A percentile compares a stretch with the other conserved stretches of the same genome.
Evolutionary conservation across 2,113 vertebrate genomes (phyloP).

Genomic region (Thamnophis sirtalis): DNA sequence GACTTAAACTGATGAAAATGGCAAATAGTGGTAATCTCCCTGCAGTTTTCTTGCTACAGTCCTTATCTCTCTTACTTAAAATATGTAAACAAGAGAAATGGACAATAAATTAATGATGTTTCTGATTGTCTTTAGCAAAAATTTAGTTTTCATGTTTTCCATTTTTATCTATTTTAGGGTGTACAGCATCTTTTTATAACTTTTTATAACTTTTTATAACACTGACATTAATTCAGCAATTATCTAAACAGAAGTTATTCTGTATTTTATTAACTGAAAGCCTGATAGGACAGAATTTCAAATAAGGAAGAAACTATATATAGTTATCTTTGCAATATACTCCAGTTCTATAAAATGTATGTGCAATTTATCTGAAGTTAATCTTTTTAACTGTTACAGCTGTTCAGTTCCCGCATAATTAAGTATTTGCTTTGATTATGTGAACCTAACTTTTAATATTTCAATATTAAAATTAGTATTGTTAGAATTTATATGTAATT

Average conservation of each 20-base stretch:
- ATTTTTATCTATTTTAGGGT: background rate
- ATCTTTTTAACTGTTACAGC: background rate
- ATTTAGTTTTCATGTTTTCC: background rate
- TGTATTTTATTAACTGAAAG: background rate
- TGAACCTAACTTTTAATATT: background rate
- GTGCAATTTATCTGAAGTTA: background rate
- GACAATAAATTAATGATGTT: background rate
- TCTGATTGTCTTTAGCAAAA: background rate
- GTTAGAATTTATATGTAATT: background rate
- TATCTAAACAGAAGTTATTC: background rate
- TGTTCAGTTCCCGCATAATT: background rate
- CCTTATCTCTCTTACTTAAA: conserved; percentile 24
- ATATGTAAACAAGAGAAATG: conserved; percentile 9
- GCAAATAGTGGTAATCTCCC: conserved; percentile 10
- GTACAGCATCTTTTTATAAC: background rate
- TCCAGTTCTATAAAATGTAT: background rate
- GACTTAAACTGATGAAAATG: background rate
- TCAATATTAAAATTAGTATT: background rate
- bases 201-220: background rate
- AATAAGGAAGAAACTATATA: background rate
- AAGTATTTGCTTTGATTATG: background rate
- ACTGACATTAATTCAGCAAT: background rate
- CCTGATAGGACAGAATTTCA: background rate
- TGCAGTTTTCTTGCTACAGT: conserved; percentile 20
- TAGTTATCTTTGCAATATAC: background rate